These are phyloP conservation scores for Fregata magnificens DNA, from an alignment of 2,113 vertebrate species.

Conservation along the genomic window DNA sequence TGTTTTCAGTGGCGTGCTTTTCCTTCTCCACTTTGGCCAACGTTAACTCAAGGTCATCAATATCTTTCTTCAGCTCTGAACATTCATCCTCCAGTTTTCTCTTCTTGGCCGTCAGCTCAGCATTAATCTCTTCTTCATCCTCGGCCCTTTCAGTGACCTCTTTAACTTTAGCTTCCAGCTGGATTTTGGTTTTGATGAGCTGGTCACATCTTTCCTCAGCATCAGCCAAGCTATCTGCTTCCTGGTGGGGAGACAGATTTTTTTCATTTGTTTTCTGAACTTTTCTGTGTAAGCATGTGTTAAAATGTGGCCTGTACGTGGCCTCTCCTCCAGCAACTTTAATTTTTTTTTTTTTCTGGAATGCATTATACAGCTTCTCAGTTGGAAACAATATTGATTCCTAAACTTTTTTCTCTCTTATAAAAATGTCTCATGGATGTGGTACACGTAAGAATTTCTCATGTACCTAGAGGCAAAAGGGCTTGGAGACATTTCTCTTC, in stretches of 20 bases:
- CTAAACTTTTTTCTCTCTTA: neutral
- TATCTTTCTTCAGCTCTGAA: conserved; percentile 80
- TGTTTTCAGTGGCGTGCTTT: conserved; percentile 83
- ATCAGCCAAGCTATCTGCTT: conserved; percentile 70
- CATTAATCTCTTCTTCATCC: conserved; percentile 81
- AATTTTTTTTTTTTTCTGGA: too few relatives aligned
- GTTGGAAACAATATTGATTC: neutral
- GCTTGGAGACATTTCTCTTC: neutral
- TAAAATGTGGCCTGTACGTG: neutral
- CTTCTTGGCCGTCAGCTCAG: conserved; percentile 77
- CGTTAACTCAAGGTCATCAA: conserved; percentile 76
- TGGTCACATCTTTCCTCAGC: conserved; percentile 86
- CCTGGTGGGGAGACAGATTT: neutral
- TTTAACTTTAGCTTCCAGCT: conserved; percentile 82
- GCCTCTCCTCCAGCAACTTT: neutral
- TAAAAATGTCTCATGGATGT: neutral
- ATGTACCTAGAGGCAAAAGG: neutral
- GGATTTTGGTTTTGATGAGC: conserved; percentile 84
- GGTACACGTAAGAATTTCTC: neutral
- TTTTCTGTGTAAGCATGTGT: neutral
- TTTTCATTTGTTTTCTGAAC: neutral
- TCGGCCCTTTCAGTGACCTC: conserved; percentile 80
- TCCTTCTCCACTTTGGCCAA: conserved; percentile 84
- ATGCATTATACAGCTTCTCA: neutral
- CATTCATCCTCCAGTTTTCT: conserved; percentile 79